These are phyloP conservation scores for Thelaira solivaga DNA, from an alignment of 2,888 invertebrate species.

Conservation along the genomic window DNA sequence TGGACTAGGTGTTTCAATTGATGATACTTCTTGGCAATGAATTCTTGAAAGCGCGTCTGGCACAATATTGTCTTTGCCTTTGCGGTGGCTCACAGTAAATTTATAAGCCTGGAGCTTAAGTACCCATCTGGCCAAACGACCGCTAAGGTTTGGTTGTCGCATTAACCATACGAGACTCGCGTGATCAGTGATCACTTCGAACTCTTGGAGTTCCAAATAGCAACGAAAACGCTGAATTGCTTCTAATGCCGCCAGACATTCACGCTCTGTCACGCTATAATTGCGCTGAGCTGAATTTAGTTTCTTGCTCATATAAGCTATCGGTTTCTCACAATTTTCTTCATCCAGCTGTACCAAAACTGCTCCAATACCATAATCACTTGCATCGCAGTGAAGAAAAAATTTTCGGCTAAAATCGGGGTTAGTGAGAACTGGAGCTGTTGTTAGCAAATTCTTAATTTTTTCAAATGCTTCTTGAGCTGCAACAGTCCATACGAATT, in stretches of 20 bases:
- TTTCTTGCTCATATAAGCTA: constrained; percentile 33
- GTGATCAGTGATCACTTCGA: neutral
- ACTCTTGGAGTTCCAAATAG: neutral
- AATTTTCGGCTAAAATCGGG: constrained; percentile 23
- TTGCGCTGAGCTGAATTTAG: neutral
- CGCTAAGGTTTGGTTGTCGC: neutral
- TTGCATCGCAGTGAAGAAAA: constrained; percentile 54
- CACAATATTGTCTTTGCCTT: neutral
- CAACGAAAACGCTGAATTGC: neutral
- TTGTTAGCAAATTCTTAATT: neutral
- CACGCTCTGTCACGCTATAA: neutral
- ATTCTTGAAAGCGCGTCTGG: neutral
- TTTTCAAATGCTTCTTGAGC: neutral
- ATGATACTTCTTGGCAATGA: neutral
- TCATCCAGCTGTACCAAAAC: constrained; percentile 47
- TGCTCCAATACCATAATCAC: constrained; percentile 40
- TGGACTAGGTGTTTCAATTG: neutral
- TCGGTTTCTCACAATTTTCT: constrained; percentile 28
- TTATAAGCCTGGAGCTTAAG: neutral
- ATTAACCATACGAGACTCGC: constrained; percentile 4
- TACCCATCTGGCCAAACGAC: constrained; percentile 2
- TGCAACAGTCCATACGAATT: no score
- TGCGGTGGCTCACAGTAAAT: neutral
- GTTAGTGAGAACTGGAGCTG: constrained; percentile 17
- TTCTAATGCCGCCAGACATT: neutral